Conservation (phyloP, 2,797 vertebrate genomes). For the Nothura maculosa region DNA sequence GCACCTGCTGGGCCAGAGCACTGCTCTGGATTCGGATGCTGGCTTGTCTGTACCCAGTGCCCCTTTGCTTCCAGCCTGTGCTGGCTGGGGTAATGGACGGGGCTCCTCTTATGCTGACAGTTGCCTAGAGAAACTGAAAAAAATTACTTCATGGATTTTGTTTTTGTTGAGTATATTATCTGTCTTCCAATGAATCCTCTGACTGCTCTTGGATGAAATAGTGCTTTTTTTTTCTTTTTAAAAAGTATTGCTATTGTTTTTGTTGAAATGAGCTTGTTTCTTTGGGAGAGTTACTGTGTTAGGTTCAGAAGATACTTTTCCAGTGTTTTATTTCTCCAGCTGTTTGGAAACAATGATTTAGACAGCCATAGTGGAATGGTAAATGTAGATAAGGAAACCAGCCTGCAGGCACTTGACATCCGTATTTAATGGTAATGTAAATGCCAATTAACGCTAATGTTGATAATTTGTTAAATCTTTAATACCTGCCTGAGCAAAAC, state of each 20-base stretch:
- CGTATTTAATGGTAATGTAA: constrained; percentile 44
- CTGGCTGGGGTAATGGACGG: background rate
- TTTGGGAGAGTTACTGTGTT: background rate
- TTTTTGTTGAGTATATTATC: background rate
- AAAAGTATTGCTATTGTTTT: background rate
- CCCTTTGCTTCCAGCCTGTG: background rate
- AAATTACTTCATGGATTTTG: background rate
- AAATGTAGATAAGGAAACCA: constrained; percentile 17
- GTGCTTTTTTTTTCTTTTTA: background rate
- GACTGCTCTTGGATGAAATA: background rate
- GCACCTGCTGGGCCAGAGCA: background rate
- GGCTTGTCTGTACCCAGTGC: fast-evolving
- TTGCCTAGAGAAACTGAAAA: background rate
- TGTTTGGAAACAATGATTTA: background rate
- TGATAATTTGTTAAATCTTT: constrained; percentile 28
- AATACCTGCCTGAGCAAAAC: constrained; percentile 53
- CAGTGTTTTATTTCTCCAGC: background rate
- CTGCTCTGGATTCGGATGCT: background rate
- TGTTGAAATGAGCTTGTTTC: background rate
- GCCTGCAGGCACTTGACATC: background rate
- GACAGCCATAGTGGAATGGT: background rate
- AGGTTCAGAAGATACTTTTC: background rate
- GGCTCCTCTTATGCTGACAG: background rate
- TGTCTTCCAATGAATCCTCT: background rate
- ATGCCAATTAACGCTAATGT: constrained; percentile 51